A percentile compares a stretch with the other conserved stretches of the same genome.
These are phyloP conservation scores for Neomorphus geoffroyi DNA, from an alignment of 2,797 vertebrate genomes.

Conservation along the genomic window DNA sequence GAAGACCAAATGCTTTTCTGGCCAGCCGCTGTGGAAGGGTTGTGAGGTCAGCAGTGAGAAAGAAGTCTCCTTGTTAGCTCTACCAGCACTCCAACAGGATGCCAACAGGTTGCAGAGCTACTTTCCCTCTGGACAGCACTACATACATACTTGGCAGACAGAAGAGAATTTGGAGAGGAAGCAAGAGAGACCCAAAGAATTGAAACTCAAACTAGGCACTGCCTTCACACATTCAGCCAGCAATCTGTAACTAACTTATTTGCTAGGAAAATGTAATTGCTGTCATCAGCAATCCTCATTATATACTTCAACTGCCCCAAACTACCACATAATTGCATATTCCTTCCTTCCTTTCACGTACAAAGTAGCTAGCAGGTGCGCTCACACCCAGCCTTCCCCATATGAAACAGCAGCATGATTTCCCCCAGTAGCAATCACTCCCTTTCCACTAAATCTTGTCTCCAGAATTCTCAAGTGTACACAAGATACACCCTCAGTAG, in stretches of 20 bases:
- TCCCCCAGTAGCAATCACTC: neutral
- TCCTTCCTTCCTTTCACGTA: neutral
- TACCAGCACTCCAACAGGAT: neutral
- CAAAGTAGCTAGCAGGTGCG: neutral
- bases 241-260: neutral
- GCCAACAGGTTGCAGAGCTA: neutral
- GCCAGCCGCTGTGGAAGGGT: neutral
- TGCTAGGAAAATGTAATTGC: neutral
- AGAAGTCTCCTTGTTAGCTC: neutral
- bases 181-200: neutral
- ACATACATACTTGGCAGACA: neutral
- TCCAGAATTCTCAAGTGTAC: neutral
- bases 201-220: neutral
- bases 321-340: neutral
- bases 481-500: neutral
- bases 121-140: neutral
- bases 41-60: neutral
- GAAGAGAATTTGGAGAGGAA: neutral
- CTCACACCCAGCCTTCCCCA: neutral
- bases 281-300: neutral
- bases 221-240: neutral
- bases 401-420: neutral
- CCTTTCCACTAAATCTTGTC: neutral
- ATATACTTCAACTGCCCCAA: neutral
- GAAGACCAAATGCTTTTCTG: neutral